phyloP scores from a whole-genome alignment of 2,113 vertebrate species.

The Podarcis muralis region DNA sequence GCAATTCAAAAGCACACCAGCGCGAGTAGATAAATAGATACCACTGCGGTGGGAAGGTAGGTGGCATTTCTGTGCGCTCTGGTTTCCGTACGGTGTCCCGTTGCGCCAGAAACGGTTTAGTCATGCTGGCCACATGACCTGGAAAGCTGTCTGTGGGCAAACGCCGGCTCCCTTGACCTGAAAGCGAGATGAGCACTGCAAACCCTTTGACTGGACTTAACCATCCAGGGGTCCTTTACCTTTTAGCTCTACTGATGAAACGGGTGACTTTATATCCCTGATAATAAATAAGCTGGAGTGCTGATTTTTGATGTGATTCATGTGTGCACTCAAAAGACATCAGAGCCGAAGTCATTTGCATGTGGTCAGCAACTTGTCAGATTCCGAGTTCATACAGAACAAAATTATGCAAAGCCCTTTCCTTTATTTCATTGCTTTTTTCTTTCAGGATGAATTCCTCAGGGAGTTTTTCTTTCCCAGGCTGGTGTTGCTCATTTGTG shows the following conservation, averaged over 20 bases:
- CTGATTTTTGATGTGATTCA: background rate
- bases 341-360: background rate
- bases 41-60: too few relatives aligned
- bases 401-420: background rate
- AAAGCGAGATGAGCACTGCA: too few relatives aligned
- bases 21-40: too few relatives aligned
- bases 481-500: constrained; percentile 10
- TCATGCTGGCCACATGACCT: too few relatives aligned
- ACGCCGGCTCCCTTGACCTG: too few relatives aligned
- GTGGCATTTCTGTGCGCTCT: too few relatives aligned
- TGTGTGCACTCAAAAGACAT: background rate
- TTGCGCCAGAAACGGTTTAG: too few relatives aligned
- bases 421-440: background rate
- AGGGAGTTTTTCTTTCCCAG: constrained; percentile 34
- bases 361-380: background rate
- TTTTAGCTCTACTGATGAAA: background rate
- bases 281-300: background rate
- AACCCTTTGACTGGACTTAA: too few relatives aligned
- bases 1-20: too few relatives aligned
- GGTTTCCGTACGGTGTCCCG: too few relatives aligned
- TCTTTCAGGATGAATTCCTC: constrained; percentile 22
- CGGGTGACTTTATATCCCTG: background rate
- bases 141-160: too few relatives aligned
- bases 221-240: too few relatives aligned
- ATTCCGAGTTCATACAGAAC: background rate